Percentiles rank a stretch among this genome's conserved stretches.
phyloP scores from a whole-genome alignment of 2,888 invertebrate species.

The Teinopalpus imperialis region DNA sequence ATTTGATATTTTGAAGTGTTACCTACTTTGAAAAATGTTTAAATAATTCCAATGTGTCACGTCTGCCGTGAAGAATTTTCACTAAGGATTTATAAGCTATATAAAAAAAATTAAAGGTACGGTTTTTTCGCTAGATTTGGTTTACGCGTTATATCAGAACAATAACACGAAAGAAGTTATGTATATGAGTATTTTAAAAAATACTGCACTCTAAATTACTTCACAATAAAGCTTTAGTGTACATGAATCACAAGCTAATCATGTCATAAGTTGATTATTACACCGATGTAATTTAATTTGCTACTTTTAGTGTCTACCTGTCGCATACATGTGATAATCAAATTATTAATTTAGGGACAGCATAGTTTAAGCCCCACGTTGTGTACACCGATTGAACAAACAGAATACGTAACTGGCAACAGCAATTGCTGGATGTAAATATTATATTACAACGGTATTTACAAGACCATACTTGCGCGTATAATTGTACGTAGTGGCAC shows the following conservation, averaged over 20 bases:
- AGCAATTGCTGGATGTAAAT: slow-evolving; percentile 1
- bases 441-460: background rate
- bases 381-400: slow-evolving; percentile 13
- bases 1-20: slow-evolving; percentile 12
- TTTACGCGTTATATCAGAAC: no score
- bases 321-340: slow-evolving; percentile 11
- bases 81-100: no score
- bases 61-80: no score
- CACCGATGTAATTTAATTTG: background rate
- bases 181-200: no score
- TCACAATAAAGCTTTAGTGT: background rate
- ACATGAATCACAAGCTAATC: background rate
- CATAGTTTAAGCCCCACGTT: slow-evolving; percentile 1
- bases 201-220: background rate
- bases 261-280: slow-evolving; percentile 4
- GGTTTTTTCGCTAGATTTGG: no score
- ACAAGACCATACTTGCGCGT: no score
- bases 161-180: no score
- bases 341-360: slow-evolving; percentile 16
- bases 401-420: slow-evolving; percentile 13
- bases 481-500: no score
- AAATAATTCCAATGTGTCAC: no score
- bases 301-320: no score
- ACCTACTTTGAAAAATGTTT: no score
- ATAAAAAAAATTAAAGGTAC: no score